These are phyloP conservation scores for Maconellicoccus hirsutus DNA, from an alignment of 1,140 invertebrate genomes.

Conservation along the genomic window DNA sequence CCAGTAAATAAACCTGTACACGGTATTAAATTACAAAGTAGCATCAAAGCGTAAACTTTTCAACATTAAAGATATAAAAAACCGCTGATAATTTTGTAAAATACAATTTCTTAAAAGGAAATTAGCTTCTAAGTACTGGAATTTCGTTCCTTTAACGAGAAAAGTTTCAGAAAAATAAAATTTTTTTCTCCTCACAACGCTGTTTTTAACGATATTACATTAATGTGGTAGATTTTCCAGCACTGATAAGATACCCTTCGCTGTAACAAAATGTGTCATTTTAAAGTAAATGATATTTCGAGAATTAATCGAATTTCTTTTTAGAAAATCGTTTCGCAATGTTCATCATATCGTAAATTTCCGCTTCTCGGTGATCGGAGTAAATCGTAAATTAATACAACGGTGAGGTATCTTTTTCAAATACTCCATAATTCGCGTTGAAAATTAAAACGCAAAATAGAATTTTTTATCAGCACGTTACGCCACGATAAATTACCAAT, in stretches of 20 bases:
- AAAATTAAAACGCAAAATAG: too few relatives aligned
- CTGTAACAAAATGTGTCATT: neutral
- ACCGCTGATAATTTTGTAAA: neutral
- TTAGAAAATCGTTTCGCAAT: neutral
- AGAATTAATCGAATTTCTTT: constrained; percentile 9
- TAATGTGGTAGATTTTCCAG: neutral
- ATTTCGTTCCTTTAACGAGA: neutral
- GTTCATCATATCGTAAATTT: neutral
- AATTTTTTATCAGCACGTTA: too few relatives aligned
- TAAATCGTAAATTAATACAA: too few relatives aligned
- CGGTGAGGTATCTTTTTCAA: too few relatives aligned
- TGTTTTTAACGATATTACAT: constrained; percentile 1
- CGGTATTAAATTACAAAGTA: neutral
- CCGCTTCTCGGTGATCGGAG: too few relatives aligned
- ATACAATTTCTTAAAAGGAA: neutral
- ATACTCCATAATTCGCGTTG: too few relatives aligned
- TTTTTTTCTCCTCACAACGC: neutral
- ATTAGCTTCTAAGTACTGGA: neutral
- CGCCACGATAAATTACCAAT: too few relatives aligned
- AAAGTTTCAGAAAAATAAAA: constrained; percentile 5
- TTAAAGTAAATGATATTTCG: neutral
- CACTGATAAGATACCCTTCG: neutral
- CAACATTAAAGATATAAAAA: constrained; percentile 1
- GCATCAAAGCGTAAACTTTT: neutral
- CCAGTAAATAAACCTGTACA: neutral